Base-by-base conservation (phyloP, 2,113 vertebrate species). In the Stercorarius parasiticus region DNA sequence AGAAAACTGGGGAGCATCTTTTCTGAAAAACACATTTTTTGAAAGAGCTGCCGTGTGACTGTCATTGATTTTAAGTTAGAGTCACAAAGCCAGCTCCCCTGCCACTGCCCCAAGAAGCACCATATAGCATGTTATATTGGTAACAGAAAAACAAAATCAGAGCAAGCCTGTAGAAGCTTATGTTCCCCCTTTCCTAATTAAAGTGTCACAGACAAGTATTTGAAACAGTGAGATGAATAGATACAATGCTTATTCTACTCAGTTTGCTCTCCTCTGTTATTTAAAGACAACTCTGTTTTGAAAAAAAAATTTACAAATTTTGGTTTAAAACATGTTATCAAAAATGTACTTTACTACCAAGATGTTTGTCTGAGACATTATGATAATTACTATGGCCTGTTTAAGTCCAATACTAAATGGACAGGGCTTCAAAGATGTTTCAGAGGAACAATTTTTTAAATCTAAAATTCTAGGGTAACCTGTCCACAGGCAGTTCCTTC, bases 21-120 rank as follows among this genome's bases (percentile, higher is more conserved):
- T 80, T 62, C 40, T 88, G 26, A 65, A 85, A 82, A 70, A 14
- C 18, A 15, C 1, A 1, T 18, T 45, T 96, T 88, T 82, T 21
- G 20, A 71, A 91, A 83, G 20, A 78, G 14, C 13, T 71, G 9
- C 18, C 32, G 55, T 25, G 9, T 69, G 27, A 74, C 36, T 78
- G 8, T 45, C 22, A 70, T n/a, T 52, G 25, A 49, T 34, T 70
- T 80, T 52, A 76, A 72, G 26, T 87, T 55, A 38, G 21, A 92
- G 40, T 67, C 40, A 69, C 18, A 66, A 80, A 15, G 34, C 43
- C 43, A 95, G 2, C 30, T 42, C 40, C 77, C 7, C 9, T 2
- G 4, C 7, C 2, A 1, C 6, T 53, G 7, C 29, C 36, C n/a
- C 50, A 52, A 27, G 22, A 86, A 52, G 11, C 7, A 1, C 10